Base-by-base conservation (phyloP, 2,113 vertebrate genomes). In the Spheniscus mendiculus region DNA sequence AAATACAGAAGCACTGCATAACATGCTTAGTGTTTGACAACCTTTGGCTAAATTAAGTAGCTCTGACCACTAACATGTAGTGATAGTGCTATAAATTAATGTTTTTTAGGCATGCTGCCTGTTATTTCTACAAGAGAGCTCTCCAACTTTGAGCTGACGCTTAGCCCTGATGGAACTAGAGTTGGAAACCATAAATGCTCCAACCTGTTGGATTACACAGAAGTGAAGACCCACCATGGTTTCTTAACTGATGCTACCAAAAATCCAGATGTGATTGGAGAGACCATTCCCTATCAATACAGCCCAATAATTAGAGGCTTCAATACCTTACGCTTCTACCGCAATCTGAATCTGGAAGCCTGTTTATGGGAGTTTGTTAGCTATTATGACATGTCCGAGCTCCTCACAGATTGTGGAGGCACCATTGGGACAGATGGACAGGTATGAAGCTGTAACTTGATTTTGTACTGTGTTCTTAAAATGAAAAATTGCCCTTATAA, bases 371-470 rank as follows among this genome's bases (percentile, higher is more conserved):
- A 99, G 97, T 99, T 99, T 81, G 98, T 93, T 73, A 99, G 98
- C 98, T 99, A 99, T 97, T 99, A 99, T 66, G 98, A 99, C 97
- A 99, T 99, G 99, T 99, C 99, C 0, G 99, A 99, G 94, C 99
- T 99, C 52, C 99, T 99, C 69, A 98, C 98, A 0, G 99, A 99
- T 89, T 99, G 99, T 38, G 99, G 99, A 30, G 99, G 99, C 76
- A 98, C 98, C 92, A 98, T 99, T 49, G 97, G 98, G 7, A 99
- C 99, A 18, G 99, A 99, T 40, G 99, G 99, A 72, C 99, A 99
- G 99, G 99, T 99, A 98, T 4, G 71, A 21, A 15, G 17, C 15
- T 61, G 15, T 16, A 62, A 30, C 44, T 67, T 50, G 17, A 73
- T 50, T 77, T 67, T 76, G 4, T 58, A 23, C 8, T 58, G 6